Evolutionary conservation across 2,113 vertebrate species (phyloP).

Genomic region (Mirza zaza): DNA sequence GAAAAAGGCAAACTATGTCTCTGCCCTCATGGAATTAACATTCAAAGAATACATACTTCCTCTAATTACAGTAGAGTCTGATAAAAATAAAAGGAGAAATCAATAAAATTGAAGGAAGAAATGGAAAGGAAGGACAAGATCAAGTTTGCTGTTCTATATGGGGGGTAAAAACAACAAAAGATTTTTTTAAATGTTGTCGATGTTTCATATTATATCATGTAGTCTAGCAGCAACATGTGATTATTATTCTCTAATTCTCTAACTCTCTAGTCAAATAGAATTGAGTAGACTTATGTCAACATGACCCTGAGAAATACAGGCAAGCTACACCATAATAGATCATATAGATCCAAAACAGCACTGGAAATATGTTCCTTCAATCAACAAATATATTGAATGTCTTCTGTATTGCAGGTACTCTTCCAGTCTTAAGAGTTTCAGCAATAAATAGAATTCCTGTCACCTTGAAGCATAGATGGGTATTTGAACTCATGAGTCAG

Average conservation of each 20-base stretch:
- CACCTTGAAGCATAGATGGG: background rate
- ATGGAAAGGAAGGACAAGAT: background rate
- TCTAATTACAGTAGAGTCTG: background rate
- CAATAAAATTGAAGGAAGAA: background rate
- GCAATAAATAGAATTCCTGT: background rate
- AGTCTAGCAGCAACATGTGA: background rate
- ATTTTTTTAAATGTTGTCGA: background rate
- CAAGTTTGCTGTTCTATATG: background rate
- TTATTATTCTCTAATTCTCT: background rate
- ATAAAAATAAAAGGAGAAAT: background rate
- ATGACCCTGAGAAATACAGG: background rate
- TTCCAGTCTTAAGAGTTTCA: background rate
- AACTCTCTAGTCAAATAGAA: slow-evolving; percentile 15
- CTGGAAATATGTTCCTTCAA: background rate
- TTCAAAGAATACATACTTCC: background rate
- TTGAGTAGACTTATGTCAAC: background rate
- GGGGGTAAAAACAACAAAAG: background rate
- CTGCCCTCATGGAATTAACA: background rate
- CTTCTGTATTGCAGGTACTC: background rate
- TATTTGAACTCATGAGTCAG: background rate
- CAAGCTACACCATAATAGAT: background rate
- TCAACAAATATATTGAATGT: background rate
- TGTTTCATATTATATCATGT: background rate
- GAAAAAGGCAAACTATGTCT: background rate
- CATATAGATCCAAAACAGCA: background rate